Evolutionary conservation across 23 tunicate species (phyloP), one percentile per base, ranked within the genome.

Genomic region (Clavelina lepadiformis): DNA sequence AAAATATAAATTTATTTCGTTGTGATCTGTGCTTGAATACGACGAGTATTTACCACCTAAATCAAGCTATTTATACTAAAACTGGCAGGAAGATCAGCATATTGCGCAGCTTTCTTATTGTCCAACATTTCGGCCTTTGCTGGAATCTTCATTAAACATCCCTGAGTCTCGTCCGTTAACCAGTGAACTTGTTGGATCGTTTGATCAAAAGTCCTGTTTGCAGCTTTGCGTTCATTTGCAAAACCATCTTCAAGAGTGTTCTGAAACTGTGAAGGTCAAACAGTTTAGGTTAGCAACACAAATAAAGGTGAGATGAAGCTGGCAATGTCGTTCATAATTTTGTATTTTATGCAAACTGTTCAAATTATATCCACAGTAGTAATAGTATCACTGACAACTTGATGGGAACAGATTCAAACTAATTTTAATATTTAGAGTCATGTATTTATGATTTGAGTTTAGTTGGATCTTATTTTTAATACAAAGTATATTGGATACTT

Each of bases 101-200:
- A 53, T 82, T 25, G 24, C 91, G 19, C 46, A 91, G 35, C 58
- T 89, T 0, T 47, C 60, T 13, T 56, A 68, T 15, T 89, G 97
- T 63, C 89, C 91, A 2, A 74, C 73, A 3, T 89, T 89, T 70
- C 32, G 69, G 33, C 97, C 97, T 4, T 64, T 89, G 35, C 58
- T 79, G 21, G 45, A 68, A 2, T 55, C 58, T 11, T 49, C 72
- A 11, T 33, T 54, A 5, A 47, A 67, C 20, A 46, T 55, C 11
- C 73, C 82, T 3, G 89, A 81, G 0, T 19, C 74, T 11, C 68
- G 80, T 34, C 78, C 88, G 0, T 35, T 47, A 28, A 18, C 76
- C 0, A 44, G 46, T 1, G 91, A 81, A 5, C 75, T 81, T 26
- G 73, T 69, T 8, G 46, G 38, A 11, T 74, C 51, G 0, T 58